phyloP scores from a whole-genome alignment of 2,888 invertebrate genomes.

The Crocallis elinguaria region DNA sequence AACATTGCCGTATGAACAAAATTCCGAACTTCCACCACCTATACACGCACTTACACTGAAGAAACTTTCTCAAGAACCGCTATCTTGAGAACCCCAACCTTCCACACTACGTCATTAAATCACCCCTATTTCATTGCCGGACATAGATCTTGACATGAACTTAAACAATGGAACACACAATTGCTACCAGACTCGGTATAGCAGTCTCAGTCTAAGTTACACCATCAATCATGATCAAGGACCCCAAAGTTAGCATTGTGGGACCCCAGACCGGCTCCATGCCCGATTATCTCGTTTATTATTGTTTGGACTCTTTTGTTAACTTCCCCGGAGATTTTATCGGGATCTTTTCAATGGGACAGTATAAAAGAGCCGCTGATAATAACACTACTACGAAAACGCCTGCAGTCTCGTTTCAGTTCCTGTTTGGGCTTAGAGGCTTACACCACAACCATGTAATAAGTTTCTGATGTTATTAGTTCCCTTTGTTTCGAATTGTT shows the following conservation, averaged over 20 bases:
- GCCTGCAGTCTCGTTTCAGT: slow-evolving; percentile 18
- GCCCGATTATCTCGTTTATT: slow-evolving; percentile 40
- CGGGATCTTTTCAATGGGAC: slow-evolving; percentile 34
- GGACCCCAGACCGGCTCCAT: slow-evolving; percentile 22
- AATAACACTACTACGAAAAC: slow-evolving; percentile 20
- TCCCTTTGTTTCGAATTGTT: slow-evolving; percentile 16
- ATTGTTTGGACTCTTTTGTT: slow-evolving; percentile 42
- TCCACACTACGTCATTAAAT: slow-evolving; percentile 10
- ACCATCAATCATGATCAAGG: slow-evolving; percentile 41
- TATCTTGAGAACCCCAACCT: background rate
- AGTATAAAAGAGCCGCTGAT: slow-evolving; percentile 23
- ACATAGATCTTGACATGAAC: slow-evolving; percentile 17
- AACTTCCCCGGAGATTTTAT: slow-evolving; percentile 37
- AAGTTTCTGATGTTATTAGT: slow-evolving; percentile 18
- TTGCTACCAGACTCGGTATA: slow-evolving; percentile 26
- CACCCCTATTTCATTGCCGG: slow-evolving; percentile 11
- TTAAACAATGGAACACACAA: slow-evolving; percentile 38
- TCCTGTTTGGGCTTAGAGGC: slow-evolving; percentile 9
- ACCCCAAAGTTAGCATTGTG: slow-evolving; percentile 36
- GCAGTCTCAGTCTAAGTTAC: slow-evolving; percentile 27
- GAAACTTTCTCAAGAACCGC: background rate
- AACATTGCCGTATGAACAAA: no score
- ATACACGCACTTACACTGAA: background rate
- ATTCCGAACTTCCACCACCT: background rate
- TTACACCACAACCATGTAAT: slow-evolving; percentile 11